Evolutionary conservation across 1,140 invertebrate genomes (phyloP), one percentile per base, ranked within the genome.

Genomic region (Drosophila kanapiae): DNA sequence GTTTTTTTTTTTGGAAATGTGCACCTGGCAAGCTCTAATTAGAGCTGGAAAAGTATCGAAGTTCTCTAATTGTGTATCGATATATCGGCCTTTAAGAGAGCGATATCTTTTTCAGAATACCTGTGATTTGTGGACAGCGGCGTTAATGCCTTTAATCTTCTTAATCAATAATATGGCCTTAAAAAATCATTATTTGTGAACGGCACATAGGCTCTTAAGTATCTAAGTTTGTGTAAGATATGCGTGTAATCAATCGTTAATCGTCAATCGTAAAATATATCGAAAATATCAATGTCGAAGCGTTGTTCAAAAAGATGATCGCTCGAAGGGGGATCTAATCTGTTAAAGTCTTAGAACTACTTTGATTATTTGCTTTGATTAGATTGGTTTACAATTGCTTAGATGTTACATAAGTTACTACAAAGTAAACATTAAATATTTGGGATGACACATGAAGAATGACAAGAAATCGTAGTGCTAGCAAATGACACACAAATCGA

Each of bases 341-440:
- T 23, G 23, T 23, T 23, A 23, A 23, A 2, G 23, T 18, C 80
- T 88, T 88, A 88, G 43, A 23, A 78, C 58, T 88, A 81, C 45
- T 72, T 88, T 88, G 85, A 88, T 88, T 88, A 76, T 76, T 51
- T 68, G 85, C 84, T 90, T 37, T 88, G 85, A 88, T 88, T 88
- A 90, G 81, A 90, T 72, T 90, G 62, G 72, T 75, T 88, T 88
- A 72, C 85, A 76, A 64, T 69, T 48, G 70, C 68, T 85, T 84
- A 83, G 33, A 70, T 37, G 16, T 59, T 57, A 71, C 63, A 82
- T 76, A 83, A 75, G 70, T 59, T 80, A 69, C 59, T 78, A 86
- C 62, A 77, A 48, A 75, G 60, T 80, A 84, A 77, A 86, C 71
- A 80, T 83, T 78, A 78, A 78, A 71, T 71, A 78, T 78, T 78